Percentiles rank a stretch among this genome's conserved stretches.
These are phyloP conservation scores for Daboia siamensis DNA, from an alignment of 2,113 vertebrate genomes.

Conservation along the genomic window DNA sequence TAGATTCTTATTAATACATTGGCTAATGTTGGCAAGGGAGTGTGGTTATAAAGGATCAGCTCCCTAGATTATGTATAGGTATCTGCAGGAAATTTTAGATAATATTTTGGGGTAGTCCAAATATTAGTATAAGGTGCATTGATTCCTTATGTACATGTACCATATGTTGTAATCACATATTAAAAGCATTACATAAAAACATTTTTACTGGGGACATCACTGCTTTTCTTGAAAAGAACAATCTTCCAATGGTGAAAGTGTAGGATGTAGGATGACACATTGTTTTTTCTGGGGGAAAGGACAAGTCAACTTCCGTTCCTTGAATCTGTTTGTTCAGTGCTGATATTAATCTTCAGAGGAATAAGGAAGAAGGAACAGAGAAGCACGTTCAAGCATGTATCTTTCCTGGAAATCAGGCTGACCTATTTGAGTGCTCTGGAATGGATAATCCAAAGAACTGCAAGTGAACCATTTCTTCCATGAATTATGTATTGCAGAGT, in stretches of 20 bases:
- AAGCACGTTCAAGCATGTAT: neutral
- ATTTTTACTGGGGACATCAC: neutral
- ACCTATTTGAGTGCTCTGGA: neutral
- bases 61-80: neutral
- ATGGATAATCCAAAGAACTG: neutral
- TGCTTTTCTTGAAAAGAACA: neutral
- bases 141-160: neutral
- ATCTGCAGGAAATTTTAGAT: neutral
- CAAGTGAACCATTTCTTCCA: neutral
- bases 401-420: neutral
- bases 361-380: neutral
- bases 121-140: neutral
- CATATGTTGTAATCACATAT: neutral
- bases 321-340: neutral
- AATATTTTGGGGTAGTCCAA: neutral
- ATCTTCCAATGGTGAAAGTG: neutral
- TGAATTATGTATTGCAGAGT: neutral
- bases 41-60: neutral
- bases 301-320: neutral
- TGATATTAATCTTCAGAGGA: neutral
- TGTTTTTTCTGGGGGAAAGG: neutral
- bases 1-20: neutral
- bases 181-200: neutral
- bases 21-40: neutral
- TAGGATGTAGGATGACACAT: neutral